These are phyloP conservation scores for Anguilla japonica DNA, from an alignment of 2,113 vertebrate species.

Conservation along the genomic window DNA sequence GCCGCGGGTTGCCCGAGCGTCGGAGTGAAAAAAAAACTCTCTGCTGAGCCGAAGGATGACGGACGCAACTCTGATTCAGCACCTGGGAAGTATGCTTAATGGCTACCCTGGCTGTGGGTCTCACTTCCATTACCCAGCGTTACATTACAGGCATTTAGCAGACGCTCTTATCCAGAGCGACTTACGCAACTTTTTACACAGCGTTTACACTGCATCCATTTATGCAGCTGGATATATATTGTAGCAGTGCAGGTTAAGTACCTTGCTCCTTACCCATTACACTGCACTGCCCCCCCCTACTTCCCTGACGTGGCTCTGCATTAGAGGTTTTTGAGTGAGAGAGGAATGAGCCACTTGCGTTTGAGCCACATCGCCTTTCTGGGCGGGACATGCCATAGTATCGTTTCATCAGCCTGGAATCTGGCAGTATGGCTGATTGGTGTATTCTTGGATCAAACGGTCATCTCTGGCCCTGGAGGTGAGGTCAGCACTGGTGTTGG, in stretches of 20 bases:
- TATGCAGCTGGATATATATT: no score
- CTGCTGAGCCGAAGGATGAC: slow-evolving; percentile 41
- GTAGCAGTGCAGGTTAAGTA: no score
- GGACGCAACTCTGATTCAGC: slow-evolving; percentile 52
- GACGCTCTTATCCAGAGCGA: no score
- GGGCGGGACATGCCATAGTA: neutral
- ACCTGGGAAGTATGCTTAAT: slow-evolving; percentile 28
- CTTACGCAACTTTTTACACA: no score
- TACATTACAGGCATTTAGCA: no score
- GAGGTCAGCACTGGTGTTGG: neutral
- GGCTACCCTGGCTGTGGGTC: no score
- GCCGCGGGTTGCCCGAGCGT: slow-evolving; percentile 4
- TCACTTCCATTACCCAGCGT: no score
- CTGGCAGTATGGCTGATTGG: neutral
- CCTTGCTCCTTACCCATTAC: no score
- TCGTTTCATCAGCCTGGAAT: neutral
- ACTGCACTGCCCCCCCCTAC: no score
- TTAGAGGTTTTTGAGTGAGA: neutral
- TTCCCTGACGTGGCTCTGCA: neutral
- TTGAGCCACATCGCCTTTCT: neutral
- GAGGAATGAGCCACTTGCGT: neutral
- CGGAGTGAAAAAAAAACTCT: slow-evolving; percentile 18
- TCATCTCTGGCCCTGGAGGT: neutral
- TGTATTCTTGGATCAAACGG: neutral
- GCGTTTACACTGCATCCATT: no score